Percentiles rank a stretch among this genome's conserved stretches.
phyloP scores from a whole-genome alignment of 2,113 vertebrate genomes.

The Triplophysa rosa region DNA sequence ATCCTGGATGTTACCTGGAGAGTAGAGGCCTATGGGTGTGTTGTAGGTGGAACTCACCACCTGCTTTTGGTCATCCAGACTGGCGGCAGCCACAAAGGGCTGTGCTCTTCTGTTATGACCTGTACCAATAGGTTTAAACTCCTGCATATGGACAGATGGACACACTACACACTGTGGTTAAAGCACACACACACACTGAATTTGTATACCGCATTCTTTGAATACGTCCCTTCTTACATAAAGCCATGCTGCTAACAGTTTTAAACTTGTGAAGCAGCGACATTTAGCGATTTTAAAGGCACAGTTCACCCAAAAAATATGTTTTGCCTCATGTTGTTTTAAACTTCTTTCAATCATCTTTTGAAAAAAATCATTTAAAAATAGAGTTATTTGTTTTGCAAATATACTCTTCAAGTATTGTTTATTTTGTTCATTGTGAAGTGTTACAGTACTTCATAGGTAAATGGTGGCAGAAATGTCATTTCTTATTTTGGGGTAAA shows the following conservation, averaged over 20 bases:
- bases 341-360: too few relatives aligned
- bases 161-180: constrained; percentile 41
- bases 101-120: constrained; percentile 93
- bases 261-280: neutral
- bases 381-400: too few relatives aligned
- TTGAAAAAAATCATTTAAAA: too few relatives aligned
- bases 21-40: constrained; percentile 98
- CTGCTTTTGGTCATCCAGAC: constrained; percentile 94
- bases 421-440: too few relatives aligned
- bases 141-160: constrained; percentile 72
- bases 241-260: neutral
- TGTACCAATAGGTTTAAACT: constrained; percentile 89
- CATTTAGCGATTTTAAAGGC: neutral
- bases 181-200: constrained; percentile 32
- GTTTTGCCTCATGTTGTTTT: too few relatives aligned
- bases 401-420: too few relatives aligned
- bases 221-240: neutral
- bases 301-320: too few relatives aligned
- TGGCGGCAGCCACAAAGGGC: constrained; percentile 94
- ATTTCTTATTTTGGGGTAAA: too few relatives aligned
- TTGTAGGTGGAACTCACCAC: constrained; percentile 98
- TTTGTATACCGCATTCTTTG: constrained; percentile 5
- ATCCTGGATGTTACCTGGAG: constrained; percentile 95
- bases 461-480: too few relatives aligned
- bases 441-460: too few relatives aligned